A percentile compares a stretch with the other conserved stretches of the same genome.
These are phyloP conservation scores for Erinaceus europaeus DNA, from an alignment of 2,113 vertebrate genomes.

Conservation along the genomic window DNA sequence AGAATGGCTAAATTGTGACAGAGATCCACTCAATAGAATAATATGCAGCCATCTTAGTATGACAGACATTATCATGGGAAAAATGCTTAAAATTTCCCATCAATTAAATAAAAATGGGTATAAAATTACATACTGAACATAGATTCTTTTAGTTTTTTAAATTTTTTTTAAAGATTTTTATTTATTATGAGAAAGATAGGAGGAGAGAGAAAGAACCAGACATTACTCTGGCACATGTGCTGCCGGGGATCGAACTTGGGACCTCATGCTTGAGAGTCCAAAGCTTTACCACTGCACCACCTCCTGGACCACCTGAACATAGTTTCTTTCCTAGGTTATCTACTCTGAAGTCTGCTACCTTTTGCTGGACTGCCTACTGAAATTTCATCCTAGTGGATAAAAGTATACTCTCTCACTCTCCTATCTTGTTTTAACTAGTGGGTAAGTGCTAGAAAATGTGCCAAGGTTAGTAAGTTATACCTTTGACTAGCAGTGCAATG, in stretches of 20 bases:
- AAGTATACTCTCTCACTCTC: neutral
- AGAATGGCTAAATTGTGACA: neutral
- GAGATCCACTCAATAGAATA: neutral
- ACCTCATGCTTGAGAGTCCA: no score
- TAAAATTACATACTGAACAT: neutral
- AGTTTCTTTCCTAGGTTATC: slow-evolving; percentile 12
- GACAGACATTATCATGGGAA: neutral
- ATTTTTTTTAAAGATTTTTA: no score
- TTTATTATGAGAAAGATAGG: no score
- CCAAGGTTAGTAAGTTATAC: neutral
- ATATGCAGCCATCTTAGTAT: neutral
- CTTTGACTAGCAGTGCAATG: neutral
- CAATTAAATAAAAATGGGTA: neutral
- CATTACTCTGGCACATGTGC: no score
- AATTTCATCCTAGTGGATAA: slow-evolving; percentile 23
- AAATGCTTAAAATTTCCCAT: neutral
- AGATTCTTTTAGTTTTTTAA: no score
- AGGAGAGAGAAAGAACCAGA: no score
- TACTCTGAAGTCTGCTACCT: neutral
- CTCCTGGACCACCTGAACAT: no score
- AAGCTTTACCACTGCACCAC: no score
- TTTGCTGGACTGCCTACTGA: slow-evolving; percentile 3
- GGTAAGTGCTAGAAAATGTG: neutral
- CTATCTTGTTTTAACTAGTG: neutral
- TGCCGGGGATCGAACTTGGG: no score